A percentile compares a stretch with the other conserved stretches of the same genome.
Conservation (phyloP, 1,140 invertebrate genomes). For the Nixonia krombeini region DNA sequence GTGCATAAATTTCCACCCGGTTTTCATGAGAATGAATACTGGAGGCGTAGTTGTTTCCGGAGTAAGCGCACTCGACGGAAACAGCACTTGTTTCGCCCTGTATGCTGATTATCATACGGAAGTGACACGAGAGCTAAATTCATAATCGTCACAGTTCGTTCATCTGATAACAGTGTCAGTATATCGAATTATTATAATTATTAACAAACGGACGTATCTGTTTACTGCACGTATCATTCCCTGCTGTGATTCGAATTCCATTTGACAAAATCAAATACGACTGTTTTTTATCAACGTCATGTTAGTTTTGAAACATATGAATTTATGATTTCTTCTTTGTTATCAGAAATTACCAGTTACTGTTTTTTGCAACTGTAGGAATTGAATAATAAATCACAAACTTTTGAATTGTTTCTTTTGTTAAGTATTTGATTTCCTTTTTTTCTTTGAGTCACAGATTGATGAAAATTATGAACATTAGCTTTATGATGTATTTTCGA, state of each 20-base stretch:
- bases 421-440: no score
- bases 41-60: slow-evolving; percentile 57
- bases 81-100: slow-evolving; percentile 56
- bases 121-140: slow-evolving; percentile 48
- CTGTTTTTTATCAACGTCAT: no score
- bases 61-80: slow-evolving; percentile 54
- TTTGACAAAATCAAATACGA: no score
- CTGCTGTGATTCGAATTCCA: slow-evolving; percentile 7
- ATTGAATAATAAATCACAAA: no score
- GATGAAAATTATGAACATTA: no score
- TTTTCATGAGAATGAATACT: slow-evolving; percentile 46
- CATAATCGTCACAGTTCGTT: slow-evolving; percentile 40
- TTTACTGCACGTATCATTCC: slow-evolving; percentile 35
- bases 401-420: no score
- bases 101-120: slow-evolving; percentile 54
- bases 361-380: no score
- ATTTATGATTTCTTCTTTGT: no score
- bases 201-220: slow-evolving; percentile 33
- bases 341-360: no score
- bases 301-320: no score
- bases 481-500: no score
- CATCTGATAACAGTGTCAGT: slow-evolving; percentile 14
- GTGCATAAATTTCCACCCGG: slow-evolving; percentile 60
- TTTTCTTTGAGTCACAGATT: no score
- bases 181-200: slow-evolving; percentile 23